These are phyloP conservation scores for Cynocephalus volans DNA, from an alignment of 2,113 vertebrate genomes.

Conservation along the genomic window DNA sequence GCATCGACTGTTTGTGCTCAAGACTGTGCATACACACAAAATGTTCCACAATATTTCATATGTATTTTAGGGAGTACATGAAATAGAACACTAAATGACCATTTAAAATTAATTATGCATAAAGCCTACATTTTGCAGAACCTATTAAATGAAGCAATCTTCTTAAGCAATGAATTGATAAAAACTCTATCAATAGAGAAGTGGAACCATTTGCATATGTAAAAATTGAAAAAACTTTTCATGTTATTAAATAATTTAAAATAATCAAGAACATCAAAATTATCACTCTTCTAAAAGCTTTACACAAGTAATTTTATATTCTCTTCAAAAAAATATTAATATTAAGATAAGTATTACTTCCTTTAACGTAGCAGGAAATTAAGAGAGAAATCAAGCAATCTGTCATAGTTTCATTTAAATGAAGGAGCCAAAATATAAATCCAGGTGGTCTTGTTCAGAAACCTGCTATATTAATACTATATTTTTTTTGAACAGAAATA, in stretches of 20 bases:
- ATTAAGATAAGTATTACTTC: neutral
- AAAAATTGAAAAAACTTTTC: neutral
- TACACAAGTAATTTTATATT: neutral
- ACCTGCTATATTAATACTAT: neutral
- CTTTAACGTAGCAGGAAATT: neutral
- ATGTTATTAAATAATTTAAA: neutral
- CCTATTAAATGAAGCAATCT: neutral
- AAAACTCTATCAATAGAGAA: neutral
- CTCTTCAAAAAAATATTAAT: neutral
- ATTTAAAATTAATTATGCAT: conserved; percentile 2
- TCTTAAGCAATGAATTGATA: neutral
- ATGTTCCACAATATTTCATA: neutral
- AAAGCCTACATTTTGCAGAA: neutral
- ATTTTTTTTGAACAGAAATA: neutral
- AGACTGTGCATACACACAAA: neutral
- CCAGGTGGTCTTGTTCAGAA: neutral
- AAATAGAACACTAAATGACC: neutral
- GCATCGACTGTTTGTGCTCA: neutral
- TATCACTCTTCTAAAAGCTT: neutral
- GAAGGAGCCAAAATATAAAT: neutral
- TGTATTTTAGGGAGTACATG: neutral
- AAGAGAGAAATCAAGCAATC: neutral
- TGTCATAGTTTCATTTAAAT: neutral
- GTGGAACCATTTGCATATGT: neutral
- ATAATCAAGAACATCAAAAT: neutral